Base-by-base conservation (phyloP, 2,797 vertebrate genomes). In the Mormyrus hasselquistii region DNA sequence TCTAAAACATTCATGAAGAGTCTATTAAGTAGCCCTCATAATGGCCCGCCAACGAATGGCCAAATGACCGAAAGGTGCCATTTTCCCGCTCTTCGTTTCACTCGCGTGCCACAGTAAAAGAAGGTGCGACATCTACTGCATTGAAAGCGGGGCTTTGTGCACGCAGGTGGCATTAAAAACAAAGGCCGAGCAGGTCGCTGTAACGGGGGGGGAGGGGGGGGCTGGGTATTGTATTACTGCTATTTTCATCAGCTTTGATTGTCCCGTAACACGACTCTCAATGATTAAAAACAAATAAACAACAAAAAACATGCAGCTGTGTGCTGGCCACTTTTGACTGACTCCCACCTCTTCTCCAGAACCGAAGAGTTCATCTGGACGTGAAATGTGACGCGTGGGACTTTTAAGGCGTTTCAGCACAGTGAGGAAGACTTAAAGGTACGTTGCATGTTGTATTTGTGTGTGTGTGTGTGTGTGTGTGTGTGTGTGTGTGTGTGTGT, bases 1-100 rank as follows among this genome's bases (percentile, higher is more conserved):
- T 91, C 91, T 94, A 92, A 94, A 95, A 94, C 92, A 94, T 96
- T 92, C 92, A 94, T 95, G 94, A 95, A 93, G 92, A 93, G 91
- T 69, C 88, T 86, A 73, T 85, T 88, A 86, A 90, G 89, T 62
- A 73, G 83, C 87, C 53, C 83, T 88, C 49, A 90, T 90, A 90
- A 90, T 82, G 52, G 76, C 7, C 14, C 29, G 55, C 16, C 14
- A n/a, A 4, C 86, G 19, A 87, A 57, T 41, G 82, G 83, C 47
- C 49, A 76, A 55, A 41, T 87, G 52, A 38, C 49, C 62, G 7
- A 34, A 8, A 47, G 29, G 55, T 57, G 19, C 8, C 49, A 25
- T 29, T 50, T n/a, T 16, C 79, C 47, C 19, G 7, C 2, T 76
- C 29, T 38, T n/a, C 25, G 8, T 38, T 38, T 16, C 29, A 84